Base-by-base conservation (phyloP, 2,797 vertebrate species). In the Rallus crepitans region DNA sequence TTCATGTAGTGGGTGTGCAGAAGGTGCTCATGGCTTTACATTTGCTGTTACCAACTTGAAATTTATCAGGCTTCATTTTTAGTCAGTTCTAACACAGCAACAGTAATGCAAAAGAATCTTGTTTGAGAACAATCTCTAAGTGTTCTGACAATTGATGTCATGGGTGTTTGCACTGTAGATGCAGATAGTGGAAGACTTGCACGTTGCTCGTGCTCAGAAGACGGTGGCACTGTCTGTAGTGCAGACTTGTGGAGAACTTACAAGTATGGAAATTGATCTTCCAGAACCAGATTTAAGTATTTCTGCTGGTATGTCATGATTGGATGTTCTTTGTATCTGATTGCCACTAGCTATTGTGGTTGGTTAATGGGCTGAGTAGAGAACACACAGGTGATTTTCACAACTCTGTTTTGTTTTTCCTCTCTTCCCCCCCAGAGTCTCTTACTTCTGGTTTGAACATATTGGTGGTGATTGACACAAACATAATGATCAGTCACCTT, bases 401-500 rank as follows among this genome's bases (percentile, higher is more conserved):
- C 77, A 55, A 87, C 24, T 84, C 81, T 63, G 72, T 89, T 63
- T 86, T 82, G 35, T 39, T 33, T 30, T 37, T 7, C 31, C 42
- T 35, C 19, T 14, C 60, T 42, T 13, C 33, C 7, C 12, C 12
- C 57, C 16, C 87, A 99, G 99, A 92, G 91, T 94, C 96, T 97
- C 96, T 97, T 59, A 70, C 95, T 75, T 96, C 92, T 83, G 98
- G 98, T 73, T 96, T 98, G 95, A 98, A 98, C 69, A 94, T 99
- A 2, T 94, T 99, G 52, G 97, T 99, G 71, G 98, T 99, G 87
- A 97, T 99, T 93, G 99, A 99, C 96, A 99, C 99, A 87, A 99
- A 99, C 96, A 98, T 99, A 96, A 98, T 99, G 91, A 99, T 99
- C 90, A 99, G 98, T 97, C 99, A 99, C 96, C 98, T 99, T 91